Evolutionary conservation across 2,113 vertebrate genomes (phyloP).

Genomic region (Sebastes schlegelii): DNA sequence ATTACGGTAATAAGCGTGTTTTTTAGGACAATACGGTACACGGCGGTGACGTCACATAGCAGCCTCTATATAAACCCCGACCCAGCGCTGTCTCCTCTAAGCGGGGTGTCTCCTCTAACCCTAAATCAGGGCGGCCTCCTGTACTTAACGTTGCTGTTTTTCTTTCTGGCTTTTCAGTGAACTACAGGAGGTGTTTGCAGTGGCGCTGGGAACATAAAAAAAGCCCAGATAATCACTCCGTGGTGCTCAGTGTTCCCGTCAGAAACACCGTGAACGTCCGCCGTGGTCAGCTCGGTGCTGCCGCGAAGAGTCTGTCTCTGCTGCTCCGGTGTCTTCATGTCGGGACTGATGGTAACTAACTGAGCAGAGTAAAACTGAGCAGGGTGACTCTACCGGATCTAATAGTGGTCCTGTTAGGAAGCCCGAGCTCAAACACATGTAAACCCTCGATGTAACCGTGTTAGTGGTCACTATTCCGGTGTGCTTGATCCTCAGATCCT

Average conservation of each 20-base stretch:
- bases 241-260: slow-evolving; percentile 57
- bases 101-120: slow-evolving; percentile 74
- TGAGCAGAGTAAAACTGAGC: slow-evolving; percentile 81
- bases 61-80: slow-evolving; percentile 53
- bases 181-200: slow-evolving; percentile 49
- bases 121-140: background rate
- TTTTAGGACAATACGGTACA: slow-evolving; percentile 20
- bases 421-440: slow-evolving; percentile 71
- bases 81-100: accelerated
- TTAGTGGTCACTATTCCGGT: accelerated
- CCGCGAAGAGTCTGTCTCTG: slow-evolving; percentile 83
- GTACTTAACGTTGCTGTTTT: slow-evolving; percentile 72
- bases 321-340: slow-evolving; percentile 54
- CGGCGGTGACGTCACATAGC: slow-evolving; percentile 50
- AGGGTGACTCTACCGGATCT: slow-evolving; percentile 31
- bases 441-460: accelerated
- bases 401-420: slow-evolving; percentile 36
- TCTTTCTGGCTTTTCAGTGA: slow-evolving; percentile 70
- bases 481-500: background rate
- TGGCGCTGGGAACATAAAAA: slow-evolving; percentile 53
- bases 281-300: slow-evolving; percentile 79
- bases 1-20: background rate
- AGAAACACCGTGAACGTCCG: slow-evolving; percentile 28
- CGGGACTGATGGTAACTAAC: slow-evolving; percentile 11
- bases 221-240: slow-evolving; percentile 70